Evolutionary conservation across 2,888 invertebrate genomes (phyloP).

Genomic region (Drosophila peninsularis): DNA sequence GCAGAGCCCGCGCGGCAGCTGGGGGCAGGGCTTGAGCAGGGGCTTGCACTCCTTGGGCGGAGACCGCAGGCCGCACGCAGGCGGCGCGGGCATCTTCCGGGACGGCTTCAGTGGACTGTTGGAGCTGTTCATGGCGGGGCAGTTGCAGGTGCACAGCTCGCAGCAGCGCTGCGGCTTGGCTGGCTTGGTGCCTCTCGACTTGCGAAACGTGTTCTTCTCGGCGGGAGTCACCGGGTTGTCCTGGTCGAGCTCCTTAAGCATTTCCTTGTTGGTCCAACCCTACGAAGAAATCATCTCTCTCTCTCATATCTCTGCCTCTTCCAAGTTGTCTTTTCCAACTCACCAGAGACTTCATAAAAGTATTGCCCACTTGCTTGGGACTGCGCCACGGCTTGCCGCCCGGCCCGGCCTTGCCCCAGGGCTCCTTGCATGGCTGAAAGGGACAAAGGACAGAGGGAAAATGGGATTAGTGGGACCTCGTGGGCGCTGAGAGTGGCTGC

Average conservation of each 20-base stretch:
- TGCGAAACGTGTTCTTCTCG: slow-evolving; percentile 81
- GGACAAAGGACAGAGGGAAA: background rate
- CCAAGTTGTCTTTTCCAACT: slow-evolving; percentile 4
- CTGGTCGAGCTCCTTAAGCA: slow-evolving; percentile 83
- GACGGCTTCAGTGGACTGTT: slow-evolving; percentile 63
- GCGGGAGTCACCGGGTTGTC: slow-evolving; percentile 83
- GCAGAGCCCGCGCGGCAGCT: slow-evolving; percentile 56
- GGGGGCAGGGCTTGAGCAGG: slow-evolving; percentile 72
- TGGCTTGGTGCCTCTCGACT: slow-evolving; percentile 72
- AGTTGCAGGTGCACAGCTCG: slow-evolving; percentile 82
- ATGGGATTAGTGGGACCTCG: background rate
- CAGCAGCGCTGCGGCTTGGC: slow-evolving; percentile 79
- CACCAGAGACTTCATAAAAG: slow-evolving; percentile 92
- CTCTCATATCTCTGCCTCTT: too few species aligned
- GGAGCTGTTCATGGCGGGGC: slow-evolving; percentile 69
- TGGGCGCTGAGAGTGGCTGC: slow-evolving; percentile 15
- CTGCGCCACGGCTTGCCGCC: slow-evolving; percentile 91
- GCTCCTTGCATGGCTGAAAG: slow-evolving; percentile 75
- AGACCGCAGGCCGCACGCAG: slow-evolving; percentile 24
- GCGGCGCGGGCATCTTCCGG: slow-evolving; percentile 30
- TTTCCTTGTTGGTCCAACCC: slow-evolving; percentile 85
- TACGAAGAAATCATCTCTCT: slow-evolving; percentile 23
- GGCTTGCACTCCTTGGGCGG: slow-evolving; percentile 56
- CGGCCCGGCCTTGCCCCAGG: slow-evolving; percentile 83
- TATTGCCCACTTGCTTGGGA: slow-evolving; percentile 89